phyloP scores from a whole-genome alignment of 2,888 invertebrate genomes.

The Oasisia sp. region DNA sequence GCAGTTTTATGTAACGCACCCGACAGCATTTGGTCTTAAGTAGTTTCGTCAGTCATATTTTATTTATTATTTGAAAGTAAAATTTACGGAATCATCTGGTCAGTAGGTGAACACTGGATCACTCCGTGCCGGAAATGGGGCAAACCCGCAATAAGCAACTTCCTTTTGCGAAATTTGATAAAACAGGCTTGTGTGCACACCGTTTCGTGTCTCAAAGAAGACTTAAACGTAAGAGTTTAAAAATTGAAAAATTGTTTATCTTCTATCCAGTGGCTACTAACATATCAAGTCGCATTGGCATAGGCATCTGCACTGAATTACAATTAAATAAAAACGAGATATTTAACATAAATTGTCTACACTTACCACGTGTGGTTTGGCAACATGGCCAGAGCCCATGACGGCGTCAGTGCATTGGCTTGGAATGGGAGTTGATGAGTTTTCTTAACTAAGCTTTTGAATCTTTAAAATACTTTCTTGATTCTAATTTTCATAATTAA shows the following conservation, averaged over 20 bases:
- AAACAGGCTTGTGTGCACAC: constrained; percentile 34
- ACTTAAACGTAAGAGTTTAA: constrained; percentile 48
- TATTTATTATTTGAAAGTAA: neutral
- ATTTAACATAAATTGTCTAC: neutral
- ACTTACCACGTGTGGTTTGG: neutral
- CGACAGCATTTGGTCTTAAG: no score
- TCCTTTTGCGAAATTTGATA: constrained; percentile 22
- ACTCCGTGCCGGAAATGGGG: constrained; percentile 17
- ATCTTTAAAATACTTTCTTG: no score
- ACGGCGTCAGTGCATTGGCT: no score
- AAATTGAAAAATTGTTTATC: neutral
- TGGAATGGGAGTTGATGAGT: no score
- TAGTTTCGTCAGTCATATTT: no score
- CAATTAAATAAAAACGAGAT: neutral
- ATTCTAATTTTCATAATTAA: no score
- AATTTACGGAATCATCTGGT: constrained; percentile 4
- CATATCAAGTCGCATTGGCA: neutral
- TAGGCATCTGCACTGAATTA: neutral
- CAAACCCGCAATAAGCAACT: constrained; percentile 9
- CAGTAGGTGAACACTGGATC: neutral
- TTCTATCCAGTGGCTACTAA: neutral
- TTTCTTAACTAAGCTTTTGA: no score
- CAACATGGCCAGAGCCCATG: neutral
- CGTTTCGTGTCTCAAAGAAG: constrained; percentile 58
- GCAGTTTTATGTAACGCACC: no score